phyloP scores from a whole-genome alignment of 1,140 invertebrate genomes.

The Drusus annulatus region DNA sequence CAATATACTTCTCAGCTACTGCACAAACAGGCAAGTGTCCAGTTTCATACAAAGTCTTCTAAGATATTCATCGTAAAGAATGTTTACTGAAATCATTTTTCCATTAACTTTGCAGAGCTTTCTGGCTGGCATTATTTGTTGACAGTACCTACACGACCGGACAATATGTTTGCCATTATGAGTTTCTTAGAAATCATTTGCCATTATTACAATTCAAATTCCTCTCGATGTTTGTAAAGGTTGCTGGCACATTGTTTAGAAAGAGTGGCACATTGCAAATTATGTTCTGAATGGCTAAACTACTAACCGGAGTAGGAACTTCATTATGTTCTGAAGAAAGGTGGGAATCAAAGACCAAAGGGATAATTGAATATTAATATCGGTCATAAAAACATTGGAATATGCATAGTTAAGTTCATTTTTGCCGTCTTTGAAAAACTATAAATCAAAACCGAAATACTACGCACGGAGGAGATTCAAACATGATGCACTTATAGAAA shows the following conservation, averaged over 20 bases:
- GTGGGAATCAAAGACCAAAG: background rate
- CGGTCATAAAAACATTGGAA: too few relatives aligned
- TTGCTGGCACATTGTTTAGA: constrained; percentile 13
- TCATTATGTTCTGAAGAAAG: background rate
- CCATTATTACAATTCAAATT: constrained; percentile 23
- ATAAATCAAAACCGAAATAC: too few relatives aligned
- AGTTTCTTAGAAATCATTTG: constrained; percentile 18
- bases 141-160: background rate
- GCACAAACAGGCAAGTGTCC: background rate
- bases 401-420: too few relatives aligned
- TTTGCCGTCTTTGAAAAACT: too few relatives aligned
- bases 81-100: background rate
- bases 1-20: background rate
- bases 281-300: background rate
- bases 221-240: constrained; percentile 32
- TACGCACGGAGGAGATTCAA: too few relatives aligned
- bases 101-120: background rate
- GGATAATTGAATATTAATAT: background rate
- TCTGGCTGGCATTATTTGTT: background rate
- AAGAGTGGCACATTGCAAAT: background rate
- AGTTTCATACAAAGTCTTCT: background rate
- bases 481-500: too few relatives aligned
- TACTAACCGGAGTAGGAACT: background rate
- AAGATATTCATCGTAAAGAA: background rate
- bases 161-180: constrained; percentile 26